A percentile compares a stretch with the other conserved stretches of the same genome.
Conservation (phyloP, 2,888 invertebrate genomes). For the Reticulitermes lucifugus region DNA sequence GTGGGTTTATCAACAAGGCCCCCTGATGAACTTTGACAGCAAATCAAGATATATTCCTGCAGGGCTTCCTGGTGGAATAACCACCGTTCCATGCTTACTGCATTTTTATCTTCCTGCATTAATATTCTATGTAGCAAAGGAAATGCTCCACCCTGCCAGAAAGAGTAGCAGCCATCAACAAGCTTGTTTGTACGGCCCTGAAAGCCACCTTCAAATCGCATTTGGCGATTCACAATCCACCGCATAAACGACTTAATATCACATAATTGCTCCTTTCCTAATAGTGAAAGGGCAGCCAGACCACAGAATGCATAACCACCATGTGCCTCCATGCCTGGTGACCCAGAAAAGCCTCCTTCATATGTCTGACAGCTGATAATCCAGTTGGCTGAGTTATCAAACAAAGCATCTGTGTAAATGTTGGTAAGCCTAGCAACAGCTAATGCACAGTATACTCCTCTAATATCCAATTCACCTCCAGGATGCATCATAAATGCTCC, state of each 20-base stretch:
- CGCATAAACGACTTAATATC: constrained; percentile 81
- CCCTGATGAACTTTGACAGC: constrained; percentile 89
- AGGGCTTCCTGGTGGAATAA: constrained; percentile 89
- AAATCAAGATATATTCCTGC: constrained; percentile 94
- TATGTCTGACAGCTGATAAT: constrained; percentile 95
- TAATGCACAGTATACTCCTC: constrained; percentile 97
- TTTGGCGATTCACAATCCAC: constrained; percentile 93
- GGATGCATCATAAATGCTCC: constrained; percentile 94
- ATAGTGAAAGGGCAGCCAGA: constrained; percentile 86
- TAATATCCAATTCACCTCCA: constrained; percentile 93
- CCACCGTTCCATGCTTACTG: constrained; percentile 68
- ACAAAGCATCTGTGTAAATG: constrained; percentile 79
- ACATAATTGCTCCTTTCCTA: constrained; percentile 80
- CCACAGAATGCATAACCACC: constrained; percentile 99
- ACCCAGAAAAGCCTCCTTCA: constrained; percentile 98
- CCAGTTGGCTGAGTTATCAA: constrained; percentile 92
- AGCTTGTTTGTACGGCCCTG: constrained; percentile 98
- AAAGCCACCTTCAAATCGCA: constrained; percentile 96
- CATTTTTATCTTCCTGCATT: constrained; percentile 62
- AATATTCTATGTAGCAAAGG: constrained; percentile 86
- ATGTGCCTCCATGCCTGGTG: constrained; percentile 96
- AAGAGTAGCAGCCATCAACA: constrained; percentile 98
- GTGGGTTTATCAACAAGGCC: constrained; percentile 97
- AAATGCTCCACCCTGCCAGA: constrained; percentile 97
- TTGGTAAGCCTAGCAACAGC: constrained; percentile 90